Conservation (phyloP, 2,888 invertebrate species). For the Drosophila multiciliata region DNA sequence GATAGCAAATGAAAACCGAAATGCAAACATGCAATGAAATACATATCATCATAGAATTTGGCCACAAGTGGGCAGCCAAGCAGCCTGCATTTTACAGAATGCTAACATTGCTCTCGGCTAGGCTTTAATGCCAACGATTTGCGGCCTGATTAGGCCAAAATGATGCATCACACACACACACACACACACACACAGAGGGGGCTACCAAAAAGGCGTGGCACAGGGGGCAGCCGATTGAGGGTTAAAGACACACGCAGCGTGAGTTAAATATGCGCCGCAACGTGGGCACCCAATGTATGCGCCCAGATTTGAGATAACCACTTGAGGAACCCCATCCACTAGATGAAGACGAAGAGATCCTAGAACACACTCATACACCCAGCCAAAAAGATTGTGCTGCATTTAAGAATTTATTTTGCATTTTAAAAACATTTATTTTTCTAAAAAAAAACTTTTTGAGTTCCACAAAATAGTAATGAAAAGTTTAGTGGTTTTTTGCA, state of each 20-base stretch:
- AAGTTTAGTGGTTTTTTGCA: not conserved
- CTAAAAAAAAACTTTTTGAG: no score
- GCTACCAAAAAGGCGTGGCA: not conserved
- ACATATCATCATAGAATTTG: conserved; percentile 48
- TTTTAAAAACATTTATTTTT: not conserved
- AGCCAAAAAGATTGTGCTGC: not conserved
- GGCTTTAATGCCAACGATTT: conserved; percentile 78
- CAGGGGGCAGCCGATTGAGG: conserved; percentile 1
- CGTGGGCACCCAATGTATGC: conserved; percentile 62
- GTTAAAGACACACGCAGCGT: conserved; percentile 69
- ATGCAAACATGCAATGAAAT: conserved; percentile 68
- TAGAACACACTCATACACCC: not conserved
- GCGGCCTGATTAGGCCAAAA: conserved; percentile 75
- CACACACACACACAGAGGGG: conserved; percentile 36
- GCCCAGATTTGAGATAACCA: conserved; percentile 61
- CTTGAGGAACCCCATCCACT: conserved; percentile 15
- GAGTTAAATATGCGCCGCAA: conserved; percentile 72
- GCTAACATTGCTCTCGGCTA: conserved; percentile 71
- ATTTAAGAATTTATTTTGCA: not conserved
- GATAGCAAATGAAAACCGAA: conserved; percentile 41
- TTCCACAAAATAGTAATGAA: not conserved
- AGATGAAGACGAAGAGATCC: conserved; percentile 2
- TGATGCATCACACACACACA: conserved; percentile 67
- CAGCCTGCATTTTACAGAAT: conserved; percentile 52
- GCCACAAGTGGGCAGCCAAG: conserved; percentile 54